A percentile compares a stretch with the other conserved stretches of the same genome.
These are phyloP conservation scores for Coenonympha arcania DNA, from an alignment of 2,888 invertebrate genomes.

Conservation along the genomic window DNA sequence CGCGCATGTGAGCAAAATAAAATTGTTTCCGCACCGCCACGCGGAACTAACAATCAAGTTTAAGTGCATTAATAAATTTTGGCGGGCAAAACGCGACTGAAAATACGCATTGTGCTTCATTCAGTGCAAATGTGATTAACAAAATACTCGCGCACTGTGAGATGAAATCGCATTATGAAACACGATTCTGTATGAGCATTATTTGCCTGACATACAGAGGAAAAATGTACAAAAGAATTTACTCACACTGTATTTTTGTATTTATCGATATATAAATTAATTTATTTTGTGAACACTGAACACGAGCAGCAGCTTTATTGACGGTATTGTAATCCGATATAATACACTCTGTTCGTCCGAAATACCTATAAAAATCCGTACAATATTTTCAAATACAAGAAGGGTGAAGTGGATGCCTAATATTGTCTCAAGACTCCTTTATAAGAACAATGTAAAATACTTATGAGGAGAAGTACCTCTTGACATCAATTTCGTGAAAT, in stretches of 20 bases:
- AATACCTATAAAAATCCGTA: not conserved
- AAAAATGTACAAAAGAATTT: constrained; percentile 8
- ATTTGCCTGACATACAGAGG: constrained; percentile 16
- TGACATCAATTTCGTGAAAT: constrained; percentile 58
- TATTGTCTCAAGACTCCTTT: constrained; percentile 24
- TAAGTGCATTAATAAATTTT: constrained; percentile 34
- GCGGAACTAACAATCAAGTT: constrained; percentile 33
- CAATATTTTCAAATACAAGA: constrained; percentile 2
- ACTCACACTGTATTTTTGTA: not conserved
- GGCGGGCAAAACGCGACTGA: constrained; percentile 31
- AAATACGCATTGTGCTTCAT: constrained; percentile 31
- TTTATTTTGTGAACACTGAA: not conserved
- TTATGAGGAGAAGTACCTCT: constrained; percentile 38
- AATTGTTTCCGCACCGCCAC: constrained; percentile 29
- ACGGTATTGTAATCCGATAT: not conserved
- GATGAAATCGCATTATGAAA: constrained; percentile 26
- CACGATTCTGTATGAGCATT: constrained; percentile 24
- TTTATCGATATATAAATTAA: constrained; percentile 4
- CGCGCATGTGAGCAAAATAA: constrained; percentile 22
- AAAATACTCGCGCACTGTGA: constrained; percentile 29
- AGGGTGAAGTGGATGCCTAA: constrained; percentile 20
- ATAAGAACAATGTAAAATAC: constrained; percentile 29
- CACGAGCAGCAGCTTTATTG: not conserved
- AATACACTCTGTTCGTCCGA: not conserved
- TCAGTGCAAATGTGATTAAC: constrained; percentile 32